Evolutionary conservation across 2,888 invertebrate genomes (phyloP), one percentile per base, ranked within the genome.

Genomic region (Rhingia campestris): DNA sequence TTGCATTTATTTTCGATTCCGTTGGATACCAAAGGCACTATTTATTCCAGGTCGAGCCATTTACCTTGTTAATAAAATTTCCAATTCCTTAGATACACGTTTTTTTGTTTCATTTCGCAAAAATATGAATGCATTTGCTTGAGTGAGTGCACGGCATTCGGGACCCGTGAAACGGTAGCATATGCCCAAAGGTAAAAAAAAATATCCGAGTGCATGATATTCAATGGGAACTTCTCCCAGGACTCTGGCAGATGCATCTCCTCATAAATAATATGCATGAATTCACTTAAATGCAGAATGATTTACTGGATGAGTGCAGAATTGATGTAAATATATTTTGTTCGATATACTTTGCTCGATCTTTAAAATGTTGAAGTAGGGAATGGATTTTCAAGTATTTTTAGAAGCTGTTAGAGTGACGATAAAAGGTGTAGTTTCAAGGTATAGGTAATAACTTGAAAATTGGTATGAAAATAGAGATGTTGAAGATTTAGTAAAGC

Each of bases 251-350:
- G 81, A 79, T 82, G 77, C 82, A 82, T 76, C 59, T 80, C 32
- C 74, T 80, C 84, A 70, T 84, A 80, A 80, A 80, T 80, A 49
- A 80, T 47, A 66, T 84, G 84, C 79, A 66, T 80, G 80, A 80
- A 75, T 84, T 84, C 84, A 74, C 74, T 64, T 66, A 80, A 84
- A 80, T 73, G 79, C 69, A 35, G 66, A 84, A 74, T 80, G 80
- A 80, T 74, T 84, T 75, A 84, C 47, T 80, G 80, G 74, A 84
- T 80, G 84, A 80, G 74, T 80, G 82, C 63, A 79, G 63, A 73
- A 73, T 72, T 76, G 59, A 77, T 66, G 66, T 54, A 66, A 51
- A 53, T 58, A 56, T 67, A 32, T 76, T 76, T 59, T 56, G 33
- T 51, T 22, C 22, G 22, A 22, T 2, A 22, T 22, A 22, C 35